Percentiles rank a stretch among this genome's conserved stretches.
These are phyloP conservation scores for Laupala kohalensis DNA, from an alignment of 1,140 invertebrate species.

Conservation along the genomic window DNA sequence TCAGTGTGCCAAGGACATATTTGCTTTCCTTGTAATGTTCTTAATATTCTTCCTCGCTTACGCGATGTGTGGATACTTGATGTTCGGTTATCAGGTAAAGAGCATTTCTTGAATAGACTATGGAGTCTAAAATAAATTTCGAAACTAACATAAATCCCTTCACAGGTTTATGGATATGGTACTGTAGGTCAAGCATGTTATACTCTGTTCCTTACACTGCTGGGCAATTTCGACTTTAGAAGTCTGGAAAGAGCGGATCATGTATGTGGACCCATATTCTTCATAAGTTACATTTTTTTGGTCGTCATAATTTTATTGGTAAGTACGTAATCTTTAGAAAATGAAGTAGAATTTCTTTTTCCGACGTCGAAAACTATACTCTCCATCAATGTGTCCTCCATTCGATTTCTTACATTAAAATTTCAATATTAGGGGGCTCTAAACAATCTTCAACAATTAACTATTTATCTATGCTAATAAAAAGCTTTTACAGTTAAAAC, in stretches of 20 bases:
- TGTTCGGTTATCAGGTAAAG: slow-evolving; percentile 60
- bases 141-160: no score
- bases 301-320: slow-evolving; percentile 71
- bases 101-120: no score
- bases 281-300: slow-evolving; percentile 63
- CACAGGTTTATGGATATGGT: slow-evolving; percentile 42
- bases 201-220: slow-evolving; percentile 59
- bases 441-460: no score
- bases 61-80: slow-evolving; percentile 51
- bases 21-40: slow-evolving; percentile 69
- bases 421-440: no score
- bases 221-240: slow-evolving; percentile 68
- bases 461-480: no score
- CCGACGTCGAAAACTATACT: no score
- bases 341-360: no score
- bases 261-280: slow-evolving; percentile 65
- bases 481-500: no score
- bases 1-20: slow-evolving; percentile 57
- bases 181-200: slow-evolving; percentile 47
- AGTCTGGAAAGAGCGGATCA: slow-evolving; percentile 56
- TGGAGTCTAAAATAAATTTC: no score
- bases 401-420: no score
- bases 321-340: no score
- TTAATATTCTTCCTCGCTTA: slow-evolving; percentile 71
- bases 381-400: no score